Base-by-base conservation (phyloP, 1,140 invertebrate species). In the Caenorhabditis briggsae region DNA sequence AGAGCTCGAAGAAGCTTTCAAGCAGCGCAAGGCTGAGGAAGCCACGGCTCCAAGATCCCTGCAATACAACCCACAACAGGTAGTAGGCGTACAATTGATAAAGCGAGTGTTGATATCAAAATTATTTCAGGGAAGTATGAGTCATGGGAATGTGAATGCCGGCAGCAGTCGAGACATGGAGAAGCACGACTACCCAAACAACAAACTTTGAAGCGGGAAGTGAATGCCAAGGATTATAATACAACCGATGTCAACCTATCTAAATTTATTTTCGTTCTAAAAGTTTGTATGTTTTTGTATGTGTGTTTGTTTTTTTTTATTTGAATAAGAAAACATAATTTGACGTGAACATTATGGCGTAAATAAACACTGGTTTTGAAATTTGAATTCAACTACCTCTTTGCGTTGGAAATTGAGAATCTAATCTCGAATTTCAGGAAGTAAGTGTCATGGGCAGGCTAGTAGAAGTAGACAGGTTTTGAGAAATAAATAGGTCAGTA, bases 1-100 rank as follows among this genome's bases (percentile, higher is more conserved):
- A 5, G 70, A 78, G 14, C 46, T 78, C 2, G 70, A 78, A 11
- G 70, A 78, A 5, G 46, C 70, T 3, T 78, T 78, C 33, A 78
- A 78, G 20, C 46, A 50, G n/a, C 43, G 70, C 0, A 78, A 78
- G 50, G 5, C 53, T 11, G 70, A 78, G 5, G 70, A 78, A 2
- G 11, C 46, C 2, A 1, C 46, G 1, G 12, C 46, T 23, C 11
- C 46, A 18, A 50, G 70, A 78, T 78, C 23, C 12, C 70, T 2
- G 50, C 70, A 78, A 53, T 78, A 53, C 70, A 78, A 78, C 33
- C 46, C 70, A 50, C 70, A 78, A 23, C 70, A 78, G 70, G 70
- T 70, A 46, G 5, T 33, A 33, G 18, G 18, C 20, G 11, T 25
- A 3, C 1, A 18, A 25, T 50, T 50, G 70, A 78, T 8, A 43